These are phyloP conservation scores for Zapornia atra DNA, from an alignment of 2,113 vertebrate species.

Conservation along the genomic window DNA sequence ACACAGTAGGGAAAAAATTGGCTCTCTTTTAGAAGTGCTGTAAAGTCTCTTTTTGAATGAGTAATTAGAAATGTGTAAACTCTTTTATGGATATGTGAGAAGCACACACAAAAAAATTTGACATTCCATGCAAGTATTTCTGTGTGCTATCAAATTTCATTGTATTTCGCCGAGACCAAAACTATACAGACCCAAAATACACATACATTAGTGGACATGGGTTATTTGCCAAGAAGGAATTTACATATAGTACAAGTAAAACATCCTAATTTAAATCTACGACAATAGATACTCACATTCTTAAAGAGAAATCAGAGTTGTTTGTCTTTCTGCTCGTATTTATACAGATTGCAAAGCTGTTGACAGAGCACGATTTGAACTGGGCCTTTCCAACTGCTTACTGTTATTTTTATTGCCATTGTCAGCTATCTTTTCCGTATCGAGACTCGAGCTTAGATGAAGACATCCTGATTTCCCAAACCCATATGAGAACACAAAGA, in stretches of 20 bases:
- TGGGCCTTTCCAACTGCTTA: conserved; percentile 38
- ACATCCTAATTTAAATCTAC: conserved; percentile 42
- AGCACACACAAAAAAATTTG: conserved; percentile 48
- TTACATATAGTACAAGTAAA: conserved; percentile 62
- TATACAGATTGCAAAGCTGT: conserved; percentile 68
- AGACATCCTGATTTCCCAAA: background rate
- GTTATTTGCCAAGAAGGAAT: conserved; percentile 63
- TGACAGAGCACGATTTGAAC: conserved; percentile 53
- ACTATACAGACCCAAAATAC: conserved; percentile 66
- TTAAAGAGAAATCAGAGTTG: conserved; percentile 67
- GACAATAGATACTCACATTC: conserved; percentile 52
- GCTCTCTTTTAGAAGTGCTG: conserved; percentile 69
- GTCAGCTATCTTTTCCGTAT: conserved; percentile 39
- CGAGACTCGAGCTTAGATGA: background rate
- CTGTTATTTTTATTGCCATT: conserved; percentile 49
- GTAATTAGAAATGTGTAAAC: conserved; percentile 74
- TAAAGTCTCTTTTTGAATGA: conserved; percentile 71
- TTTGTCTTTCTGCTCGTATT: conserved; percentile 55
- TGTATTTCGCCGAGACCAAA: conserved; percentile 57
- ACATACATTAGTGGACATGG: conserved; percentile 65
- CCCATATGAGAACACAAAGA: background rate
- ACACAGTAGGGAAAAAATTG: conserved; percentile 62
- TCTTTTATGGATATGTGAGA: conserved; percentile 71
- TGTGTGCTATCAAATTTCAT: conserved; percentile 67
- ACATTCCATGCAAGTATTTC: conserved; percentile 62